Evolutionary conservation across 2,113 vertebrate genomes (phyloP), one percentile per base, ranked within the genome.

Genomic region (Phylloscopus trochiloides): DNA sequence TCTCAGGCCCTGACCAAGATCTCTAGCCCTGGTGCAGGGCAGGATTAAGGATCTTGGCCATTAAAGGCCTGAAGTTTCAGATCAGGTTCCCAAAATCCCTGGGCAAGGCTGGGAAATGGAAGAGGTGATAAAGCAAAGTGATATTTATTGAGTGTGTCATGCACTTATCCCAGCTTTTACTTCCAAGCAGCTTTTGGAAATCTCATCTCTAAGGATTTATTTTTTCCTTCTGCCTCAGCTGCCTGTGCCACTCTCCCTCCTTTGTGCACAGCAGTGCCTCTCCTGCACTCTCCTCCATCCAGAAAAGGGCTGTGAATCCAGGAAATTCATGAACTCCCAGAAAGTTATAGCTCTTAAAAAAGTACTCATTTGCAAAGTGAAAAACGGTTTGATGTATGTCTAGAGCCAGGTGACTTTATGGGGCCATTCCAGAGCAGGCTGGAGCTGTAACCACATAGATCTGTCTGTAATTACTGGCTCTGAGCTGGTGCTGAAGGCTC

Each of bases 251-350:
- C 50, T 38, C 50, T 94, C 70, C 62, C 58, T 85, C 81, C 62
- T 89, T 65, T 25, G 88, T 17, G 26, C 43, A 77, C 81, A 51
- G 91, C 58, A 70, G 72, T 40, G 40, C 32, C 59, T 84, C 76
- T 87, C 67, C 29, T 54, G 55, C 6, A 14, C 92, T 86, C 91
- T 86, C 78, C 92, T 84, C 73, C 57, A 47, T 6, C 78, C 51
- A 61, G 74, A 12, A 81, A 92, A 96, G 66, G 65, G 75, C 84
- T 21, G 88, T 94, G 95, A 94, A 97, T 97, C 90, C 92, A 95
- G 90, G 92, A 96, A 97, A 98, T 97, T 96, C 95, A 97, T 92
- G 94, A 96, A 96, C 95, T 97, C 95, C 90, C 83, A 22, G 76
- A 21, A 95, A 95, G 92, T 76, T 94, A 90, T 17, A 79, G 78